Evolutionary conservation across 2,797 vertebrate genomes (phyloP), one percentile per base, ranked within the genome.

Genomic region (Xenentodon cancila): DNA sequence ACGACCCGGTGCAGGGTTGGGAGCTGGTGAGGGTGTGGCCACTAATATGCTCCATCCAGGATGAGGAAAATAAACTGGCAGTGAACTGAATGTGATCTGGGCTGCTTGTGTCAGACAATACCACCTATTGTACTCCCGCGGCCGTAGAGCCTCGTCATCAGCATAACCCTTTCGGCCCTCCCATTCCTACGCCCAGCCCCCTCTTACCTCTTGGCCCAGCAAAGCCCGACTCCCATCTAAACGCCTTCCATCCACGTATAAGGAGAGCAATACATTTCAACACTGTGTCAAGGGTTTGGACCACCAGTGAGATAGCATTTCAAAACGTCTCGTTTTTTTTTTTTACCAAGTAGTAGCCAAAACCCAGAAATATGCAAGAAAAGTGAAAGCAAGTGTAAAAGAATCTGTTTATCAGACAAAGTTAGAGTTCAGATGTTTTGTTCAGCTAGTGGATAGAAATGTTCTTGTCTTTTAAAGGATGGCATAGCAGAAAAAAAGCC

Each of bases 71-170:
- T 89, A 73, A 89, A 91, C 88, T 86, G 46, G 6, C 64, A 79
- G 71, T 80, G 86, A 87, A 89, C 80, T 86, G 84, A 92, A 92
- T 84, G 85, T 70, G 81, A 92, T 92, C 88, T 79, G 74, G 72
- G 64, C 76, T 64, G 71, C 72, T 75, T 34, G 43, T 70, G 75
- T 78, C 71, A 79, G 73, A 93, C 91, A 93, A 93, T 88, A 77
- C 71, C 53, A 69, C 22, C 85, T 74, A 89, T 91, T 93, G 90
- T 93, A 12, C 57, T 53, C 37, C 62, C 40, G 53, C 7, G 53
- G 74, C 80, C 52, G 69, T 48, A 64, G 78, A 81, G 88, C 82
- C 79, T 81, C 84, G 80, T 85, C 88, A 85, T 88, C 84, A 82
- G 80, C 86, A 89, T 81, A 85, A 84, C 84, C 82, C 87, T 84